Evolutionary conservation across 2,888 invertebrate genomes (phyloP), one percentile per base, ranked within the genome.

Genomic region (Xanthostigma xanthostigma): DNA sequence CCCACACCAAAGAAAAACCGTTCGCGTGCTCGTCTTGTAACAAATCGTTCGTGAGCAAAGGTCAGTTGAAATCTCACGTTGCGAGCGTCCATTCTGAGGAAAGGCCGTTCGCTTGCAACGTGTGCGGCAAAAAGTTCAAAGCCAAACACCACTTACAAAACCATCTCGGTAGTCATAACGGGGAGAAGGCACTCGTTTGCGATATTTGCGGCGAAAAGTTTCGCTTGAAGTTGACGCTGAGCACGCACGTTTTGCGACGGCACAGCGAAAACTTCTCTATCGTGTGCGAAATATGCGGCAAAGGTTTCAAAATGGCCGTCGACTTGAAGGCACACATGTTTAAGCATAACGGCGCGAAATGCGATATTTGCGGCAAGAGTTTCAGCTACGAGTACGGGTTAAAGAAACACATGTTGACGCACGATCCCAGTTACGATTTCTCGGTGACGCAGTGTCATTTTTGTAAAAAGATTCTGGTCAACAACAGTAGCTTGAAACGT

Each of bases 391-490:
- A 27, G 27, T 27, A 27, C 27, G 27, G 27, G 27, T 27, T 27
- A 27, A 27, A 27, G 6, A 49, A 52, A 33, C 56, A 38, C 12
- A 37, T 38, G 13, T 9, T 12, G 38, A 38, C 75, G 73, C 46
- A 69, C 74, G 1, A 74, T 73, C 43, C 43, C 8, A 12, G 17
- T 43, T 43, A 43, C 17, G 43, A 42, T 27, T 35, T 34, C 13
- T 33, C 33, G 8, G 35, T 12, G 8, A 42, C n/a, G 9, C 42
- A 42, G 27, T 48, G 61, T 65, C 8, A 67, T 72, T 0, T 72
- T 73, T 42, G 58, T 72, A 46, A 73, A 73, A 44, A 56, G 69
- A 11, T 75, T 74, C 54, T 56, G 66, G 53, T 63, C 65, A 27
- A 27, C 27, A 27, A 27, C 27, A 27, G 27, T 27, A 33, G 65